A percentile compares a stretch with the other conserved stretches of the same genome.
Conservation (phyloP, 2,113 vertebrate genomes). For the Polyodon spathula region DNA sequence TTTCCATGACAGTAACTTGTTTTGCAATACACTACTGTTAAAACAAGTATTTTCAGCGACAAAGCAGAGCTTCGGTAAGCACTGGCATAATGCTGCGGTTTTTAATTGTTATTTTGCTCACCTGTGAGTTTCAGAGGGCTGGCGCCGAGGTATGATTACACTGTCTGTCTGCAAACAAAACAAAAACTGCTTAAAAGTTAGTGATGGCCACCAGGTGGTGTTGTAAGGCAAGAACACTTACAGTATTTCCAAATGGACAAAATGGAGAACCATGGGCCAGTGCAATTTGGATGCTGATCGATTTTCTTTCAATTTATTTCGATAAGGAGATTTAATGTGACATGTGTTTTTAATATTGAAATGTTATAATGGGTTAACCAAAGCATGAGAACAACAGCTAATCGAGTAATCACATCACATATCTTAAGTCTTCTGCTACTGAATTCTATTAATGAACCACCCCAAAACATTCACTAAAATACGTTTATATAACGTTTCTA, state of each 20-base stretch:
- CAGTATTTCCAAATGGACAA: not conserved
- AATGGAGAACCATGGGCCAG: no score
- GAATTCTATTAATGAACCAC: no score
- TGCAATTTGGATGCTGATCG: no score
- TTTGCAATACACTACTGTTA: conserved; percentile 43
- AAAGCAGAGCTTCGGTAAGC: conserved; percentile 41
- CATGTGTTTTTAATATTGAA: no score
- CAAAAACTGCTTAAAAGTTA: conserved; percentile 3
- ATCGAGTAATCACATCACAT: no score
- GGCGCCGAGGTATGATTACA: conserved; percentile 52
- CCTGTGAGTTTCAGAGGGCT: conserved; percentile 43
- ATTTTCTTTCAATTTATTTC: no score
- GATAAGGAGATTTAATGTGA: no score
- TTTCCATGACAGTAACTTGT: conserved; percentile 26
- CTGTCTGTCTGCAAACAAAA: conserved; percentile 26
- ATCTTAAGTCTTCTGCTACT: no score
- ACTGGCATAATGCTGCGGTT: conserved; percentile 50
- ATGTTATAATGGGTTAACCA: no score
- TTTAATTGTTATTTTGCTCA: conserved; percentile 65
- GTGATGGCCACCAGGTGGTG: conserved; percentile 42
- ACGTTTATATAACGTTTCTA: no score
- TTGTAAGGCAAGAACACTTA: conserved; percentile 25
- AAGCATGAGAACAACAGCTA: no score
- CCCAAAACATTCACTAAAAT: no score
- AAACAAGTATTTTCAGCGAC: conserved; percentile 48